phyloP scores from a whole-genome alignment of 2,113 vertebrate species.

The Clarias magur region DNA sequence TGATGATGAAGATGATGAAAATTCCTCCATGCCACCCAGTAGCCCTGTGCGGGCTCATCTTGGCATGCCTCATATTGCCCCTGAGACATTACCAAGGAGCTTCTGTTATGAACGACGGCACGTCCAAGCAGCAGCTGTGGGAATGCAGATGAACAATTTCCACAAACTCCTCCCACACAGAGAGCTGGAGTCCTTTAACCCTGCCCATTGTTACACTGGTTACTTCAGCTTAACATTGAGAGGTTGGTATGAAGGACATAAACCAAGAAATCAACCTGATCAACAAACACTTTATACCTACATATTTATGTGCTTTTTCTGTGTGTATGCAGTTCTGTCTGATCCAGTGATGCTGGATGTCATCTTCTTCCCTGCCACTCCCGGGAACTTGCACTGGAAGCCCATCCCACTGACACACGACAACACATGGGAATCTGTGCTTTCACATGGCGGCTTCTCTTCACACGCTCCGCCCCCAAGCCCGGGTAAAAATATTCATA shows the following conservation, averaged over 20 bases:
- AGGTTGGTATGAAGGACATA: constrained; percentile 45
- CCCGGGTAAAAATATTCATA: constrained; percentile 62
- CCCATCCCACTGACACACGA: constrained; percentile 52
- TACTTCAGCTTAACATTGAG: constrained; percentile 66
- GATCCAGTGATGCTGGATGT: constrained; percentile 60
- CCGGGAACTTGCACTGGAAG: constrained; percentile 44
- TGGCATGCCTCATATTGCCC: constrained; percentile 43
- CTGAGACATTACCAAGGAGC: constrained; percentile 64
- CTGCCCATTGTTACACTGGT: constrained; percentile 56
- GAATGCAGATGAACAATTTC: constrained; percentile 48
- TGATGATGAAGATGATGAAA: constrained; percentile 43
- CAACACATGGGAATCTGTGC: constrained; percentile 71
- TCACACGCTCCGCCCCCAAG: constrained; percentile 62
- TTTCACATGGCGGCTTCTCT: constrained; percentile 73
- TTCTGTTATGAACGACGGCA: constrained; percentile 61
- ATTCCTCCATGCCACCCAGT: constrained; percentile 45
- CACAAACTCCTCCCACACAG: constrained; percentile 45
- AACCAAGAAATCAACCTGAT: neutral
- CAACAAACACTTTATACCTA: neutral
- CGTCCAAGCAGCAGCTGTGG: constrained; percentile 60
- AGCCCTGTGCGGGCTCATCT: constrained; percentile 14
- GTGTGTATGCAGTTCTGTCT: constrained; percentile 61
- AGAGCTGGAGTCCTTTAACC: constrained; percentile 55
- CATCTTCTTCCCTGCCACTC: constrained; percentile 65
- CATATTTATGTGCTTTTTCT: neutral